Evolutionary conservation across 2,888 invertebrate genomes (phyloP), one percentile per base, ranked within the genome.

Genomic region (Dendrolimus pini): DNA sequence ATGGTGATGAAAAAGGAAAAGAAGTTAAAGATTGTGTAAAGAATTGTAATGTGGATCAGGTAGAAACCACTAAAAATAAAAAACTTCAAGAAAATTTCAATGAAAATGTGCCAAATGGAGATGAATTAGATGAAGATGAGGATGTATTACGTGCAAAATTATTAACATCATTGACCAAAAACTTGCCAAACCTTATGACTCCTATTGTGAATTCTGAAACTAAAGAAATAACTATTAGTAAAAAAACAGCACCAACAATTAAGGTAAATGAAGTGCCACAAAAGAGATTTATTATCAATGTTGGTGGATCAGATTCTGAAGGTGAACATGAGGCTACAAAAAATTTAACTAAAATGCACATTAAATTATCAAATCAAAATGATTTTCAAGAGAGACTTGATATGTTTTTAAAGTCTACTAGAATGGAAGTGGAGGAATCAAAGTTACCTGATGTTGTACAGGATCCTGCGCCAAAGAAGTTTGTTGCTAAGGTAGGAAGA

Each of bases 141-240:
- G 93, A 93, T 75, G 84, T 93, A 56, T 81, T 93, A 62, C 78
- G 93, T 62, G 93, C 93, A 47, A 89, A 92, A 75, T 72, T 93
- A 58, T 79, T 93, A 64, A 93, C 92, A 56, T 93, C 93, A 7
- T 83, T 93, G 63, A 92, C 92, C 59, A 92, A 92, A 75, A 93
- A 92, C 75, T 83, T 93, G 58, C 88, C 91, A 56, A 83, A 85
- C 64, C 70, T 86, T 54, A 74, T 83, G 53, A 75, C 77, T 60
- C 70, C 82, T 55, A 77, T 71, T 62, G 59, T 77, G 30, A 30
- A 56, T 65, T 78, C 30, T n/a, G 75, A 77, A 61, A 63, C 61
- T 55, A 61, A 72, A 14, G 67, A 72, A 52, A 67, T 65, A 57
- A 59, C 62, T 9, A 69, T 69, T 54, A 62, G 58, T 56, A 68